These are phyloP conservation scores for Drosophila seguyi DNA, from an alignment of 1,140 invertebrate genomes.

Conservation along the genomic window DNA sequence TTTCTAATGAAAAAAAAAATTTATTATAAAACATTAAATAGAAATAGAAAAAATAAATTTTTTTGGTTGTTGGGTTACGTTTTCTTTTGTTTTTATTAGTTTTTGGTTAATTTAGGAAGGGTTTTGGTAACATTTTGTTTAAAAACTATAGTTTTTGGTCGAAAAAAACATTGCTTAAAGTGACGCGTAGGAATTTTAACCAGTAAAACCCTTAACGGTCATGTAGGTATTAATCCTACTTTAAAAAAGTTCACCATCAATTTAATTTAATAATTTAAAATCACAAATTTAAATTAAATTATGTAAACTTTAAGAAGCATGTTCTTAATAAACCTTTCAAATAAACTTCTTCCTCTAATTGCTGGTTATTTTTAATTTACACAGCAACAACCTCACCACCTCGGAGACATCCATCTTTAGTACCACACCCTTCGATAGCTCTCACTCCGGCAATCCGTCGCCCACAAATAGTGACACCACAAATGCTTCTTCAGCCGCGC, in stretches of 20 bases:
- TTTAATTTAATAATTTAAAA: too few species aligned
- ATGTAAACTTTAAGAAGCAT: not conserved
- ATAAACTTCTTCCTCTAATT: not conserved
- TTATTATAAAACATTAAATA: not conserved
- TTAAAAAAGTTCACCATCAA: not conserved
- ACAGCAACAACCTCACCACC: conserved; percentile 75
- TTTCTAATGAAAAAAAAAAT: not conserved
- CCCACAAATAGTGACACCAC: conserved; percentile 56
- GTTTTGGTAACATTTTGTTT: too few species aligned
- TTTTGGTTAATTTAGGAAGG: not conserved
- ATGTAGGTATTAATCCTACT: not conserved
- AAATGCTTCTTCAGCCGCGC: conserved; percentile 29
- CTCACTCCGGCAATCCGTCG: conserved; percentile 43
- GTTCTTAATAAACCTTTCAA: too few species aligned
- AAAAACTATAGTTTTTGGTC: too few species aligned
- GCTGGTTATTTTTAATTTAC: not conserved
- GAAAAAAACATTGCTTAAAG: too few species aligned
- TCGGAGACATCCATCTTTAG: conserved; percentile 83
- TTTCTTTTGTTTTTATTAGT: not conserved
- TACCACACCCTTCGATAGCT: conserved; percentile 71
- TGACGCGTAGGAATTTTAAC: too few species aligned
- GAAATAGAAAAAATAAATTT: not conserved
- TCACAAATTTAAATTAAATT: not conserved
- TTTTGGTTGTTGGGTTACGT: not conserved
- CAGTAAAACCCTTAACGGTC: too few species aligned